Evolutionary conservation across 2,888 invertebrate genomes (phyloP), one percentile per base, ranked within the genome.

Genomic region (Himalopsyche anomala): DNA sequence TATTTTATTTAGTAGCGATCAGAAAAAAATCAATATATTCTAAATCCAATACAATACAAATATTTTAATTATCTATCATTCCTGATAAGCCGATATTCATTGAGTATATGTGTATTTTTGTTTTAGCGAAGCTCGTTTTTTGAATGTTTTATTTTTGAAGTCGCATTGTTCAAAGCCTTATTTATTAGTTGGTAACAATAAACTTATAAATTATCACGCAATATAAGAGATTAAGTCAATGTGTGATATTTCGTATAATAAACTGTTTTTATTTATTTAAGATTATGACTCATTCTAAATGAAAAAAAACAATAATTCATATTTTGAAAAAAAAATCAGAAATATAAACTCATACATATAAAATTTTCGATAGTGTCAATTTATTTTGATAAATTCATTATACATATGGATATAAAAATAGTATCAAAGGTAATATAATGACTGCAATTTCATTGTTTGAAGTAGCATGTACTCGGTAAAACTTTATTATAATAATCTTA

Each of bases 21-120:
- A 19, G 11, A 19, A 19, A 62, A 28, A 62, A 62, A 62, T 62
- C 62, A 62, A 62, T 62, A 19, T 62, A 62, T 62, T 62, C 62
- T 19, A 62, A 62, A 62, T 62, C n/a, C 62, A n/a, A 51, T 51
- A 51, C 51, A 62, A 62, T 11, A 62, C 62, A n/a, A 62, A 62
- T 51, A 62, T 62, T 62, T 62, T 62, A 62, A 62, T 62, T 62
- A 28, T 62, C 28, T 62, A 62, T 62, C 19, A 62, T 62, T 62
- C 28, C 19, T 62, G 8, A 62, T 62, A 62, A 62, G 19, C 19
- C 28, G n/a, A 62, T 62, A 19, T 62, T 12, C 62, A 62, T 62
- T 19, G 62, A 28, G 62, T 19, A 28, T 62, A 19, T 19, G 62
- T 2, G 19, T 62, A 5, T 62, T 62, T 19, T 62, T 62, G 4